Evolutionary conservation across 2,797 vertebrate species (phyloP), one percentile per base, ranked within the genome.

Genomic region (Urophycis tenuis): DNA sequence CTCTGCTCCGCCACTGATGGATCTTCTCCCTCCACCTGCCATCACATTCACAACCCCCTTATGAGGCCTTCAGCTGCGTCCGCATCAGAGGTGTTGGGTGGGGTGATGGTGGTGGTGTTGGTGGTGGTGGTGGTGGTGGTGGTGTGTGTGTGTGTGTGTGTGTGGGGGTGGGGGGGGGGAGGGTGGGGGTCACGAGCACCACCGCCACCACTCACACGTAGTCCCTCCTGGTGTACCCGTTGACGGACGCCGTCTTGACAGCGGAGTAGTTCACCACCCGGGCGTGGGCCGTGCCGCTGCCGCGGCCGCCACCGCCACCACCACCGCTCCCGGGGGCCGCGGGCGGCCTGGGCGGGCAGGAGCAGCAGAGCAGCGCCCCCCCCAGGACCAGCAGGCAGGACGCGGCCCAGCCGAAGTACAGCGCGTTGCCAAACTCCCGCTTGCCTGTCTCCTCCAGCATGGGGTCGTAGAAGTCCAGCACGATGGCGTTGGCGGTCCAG

Each of bases 381-480:
- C 93, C 93, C 1, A 94, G 80, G 36, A 94, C 82, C 75, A 94
- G 90, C 85, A 94, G 80, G 75, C 91, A 94, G 83, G 93, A 93
- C n/a, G 94, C 88, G 30, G 92, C 92, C 94, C 94, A 94, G 39
- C 93, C 94, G 9, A 94, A 94, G 85, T 94, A 94, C 84, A 94
- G 85, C 1, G 94, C 93, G 4, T 94, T 94, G 2, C 94, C 94
- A 22, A 94, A 94, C 84, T 94, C 94, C 77, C 94, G 91, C 88
- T 94, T 94, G 72, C 92, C 93, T 0, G 92, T 93, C 81, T 94
- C 92, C 85, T 93, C 91, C 85, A 94, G 83, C 80, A 92, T n/a
- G 0, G 93, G 92, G 88, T 94, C 92, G 74, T 94, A 89, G 84
- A 93, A 94, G 77, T 90, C 92, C 80, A 92, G 41, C 22, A 94